Evolutionary conservation across 2,797 vertebrate genomes (phyloP), one percentile per base, ranked within the genome.

Genomic region (Gobionotothen gibberifrons): DNA sequence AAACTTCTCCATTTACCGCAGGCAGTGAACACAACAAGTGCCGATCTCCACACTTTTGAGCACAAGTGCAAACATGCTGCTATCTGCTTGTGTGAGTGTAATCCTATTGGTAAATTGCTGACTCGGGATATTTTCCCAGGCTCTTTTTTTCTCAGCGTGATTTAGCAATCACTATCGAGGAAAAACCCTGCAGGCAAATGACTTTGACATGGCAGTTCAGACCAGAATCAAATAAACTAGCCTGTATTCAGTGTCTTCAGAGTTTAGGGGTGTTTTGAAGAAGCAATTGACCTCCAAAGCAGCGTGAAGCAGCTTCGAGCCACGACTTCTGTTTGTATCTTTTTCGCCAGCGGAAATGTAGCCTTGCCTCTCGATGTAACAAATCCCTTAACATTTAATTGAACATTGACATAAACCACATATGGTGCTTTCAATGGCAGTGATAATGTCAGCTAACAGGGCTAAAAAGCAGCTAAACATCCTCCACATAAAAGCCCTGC

Each of bases 271-370:
- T 82, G 74, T 89, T 87, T 83, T 77, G 66, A 91, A 84, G 80
- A 86, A 70, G 82, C 61, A 80, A 76, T 64, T 90, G 85, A 90
- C 88, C 87, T 91, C 80, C 70, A 84, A 81, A 91, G 73, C 73
- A 90, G 86, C 73, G 1, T 51, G 87, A 85, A 82, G 69, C 79
- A 58, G 78, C 86, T 86, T 13, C 51, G 60, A 83, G 84, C 72
- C 73, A 68, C 48, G 43, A 44, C 54, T 81, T 82, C 69, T 72
- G 82, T 53, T 89, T 86, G 26, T 69, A 82, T 85, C 67, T 84
- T 74, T 84, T 60, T 87, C 64, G 21, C 71, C 71, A 61, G 81
- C 46, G 15, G 63, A 87, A 85, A 56, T 71, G 71, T 51, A 63
- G 64, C 65, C 68, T 78, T 47, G 32, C 42, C 73, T 78, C 74